phyloP scores from a whole-genome alignment of 92 coral and sea anemone genomes.

The Metridium senile region DNA sequence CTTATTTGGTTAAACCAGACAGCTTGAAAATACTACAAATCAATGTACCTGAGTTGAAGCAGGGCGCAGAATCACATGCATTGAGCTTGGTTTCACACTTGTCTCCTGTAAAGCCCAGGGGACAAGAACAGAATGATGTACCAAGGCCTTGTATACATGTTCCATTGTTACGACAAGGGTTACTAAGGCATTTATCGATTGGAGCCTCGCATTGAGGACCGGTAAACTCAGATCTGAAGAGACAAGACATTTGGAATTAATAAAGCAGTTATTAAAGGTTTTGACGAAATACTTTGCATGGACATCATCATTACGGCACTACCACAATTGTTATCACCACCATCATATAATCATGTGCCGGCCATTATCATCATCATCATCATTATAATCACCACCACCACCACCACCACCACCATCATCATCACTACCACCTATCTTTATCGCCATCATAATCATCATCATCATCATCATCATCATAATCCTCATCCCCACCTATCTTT shows the following conservation, averaged over 20 bases:
- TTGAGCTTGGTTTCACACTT: constrained; percentile 77
- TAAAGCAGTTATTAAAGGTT: too few species aligned
- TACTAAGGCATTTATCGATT: constrained; percentile 56
- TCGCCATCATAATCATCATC: neutral
- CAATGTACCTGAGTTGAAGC: constrained; percentile 65
- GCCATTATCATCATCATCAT: neutral
- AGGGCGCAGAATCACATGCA: constrained; percentile 89
- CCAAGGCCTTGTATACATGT: constrained; percentile 77
- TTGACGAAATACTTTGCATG: too few species aligned
- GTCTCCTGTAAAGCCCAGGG: constrained; percentile 77
- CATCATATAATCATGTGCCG: neutral
- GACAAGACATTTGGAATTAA: too few species aligned
- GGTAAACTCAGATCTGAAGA: constrained; percentile 76
- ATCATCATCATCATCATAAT: neutral
- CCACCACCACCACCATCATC: neutral
- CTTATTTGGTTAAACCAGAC: too few species aligned
- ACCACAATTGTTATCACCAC: neutral
- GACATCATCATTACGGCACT: neutral
- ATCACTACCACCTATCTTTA: neutral
- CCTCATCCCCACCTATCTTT: neutral
- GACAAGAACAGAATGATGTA: constrained; percentile 65
- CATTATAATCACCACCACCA: neutral
- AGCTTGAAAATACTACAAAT: neutral
- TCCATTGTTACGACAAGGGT: constrained; percentile 75
- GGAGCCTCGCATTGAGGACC: constrained; percentile 79